Evolutionary conservation across 2,797 vertebrate species (phyloP).

Genomic region (Botia kubotai): DNA sequence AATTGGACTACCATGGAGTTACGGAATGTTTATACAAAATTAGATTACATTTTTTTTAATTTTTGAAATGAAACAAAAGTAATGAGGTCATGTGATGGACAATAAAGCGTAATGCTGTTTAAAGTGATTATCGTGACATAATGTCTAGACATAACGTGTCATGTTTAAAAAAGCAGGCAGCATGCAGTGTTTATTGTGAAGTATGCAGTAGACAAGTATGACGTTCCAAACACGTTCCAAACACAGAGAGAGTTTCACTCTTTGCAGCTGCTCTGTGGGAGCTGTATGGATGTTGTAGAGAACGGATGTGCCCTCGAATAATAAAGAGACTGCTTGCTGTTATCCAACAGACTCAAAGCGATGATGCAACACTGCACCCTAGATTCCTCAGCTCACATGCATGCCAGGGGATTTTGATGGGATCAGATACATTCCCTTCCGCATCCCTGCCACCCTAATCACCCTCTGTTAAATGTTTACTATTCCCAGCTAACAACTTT

Average conservation of each 20-base stretch:
- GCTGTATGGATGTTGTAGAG: slow-evolving; percentile 20
- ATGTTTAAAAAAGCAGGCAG: background rate
- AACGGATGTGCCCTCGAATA: slow-evolving; percentile 21
- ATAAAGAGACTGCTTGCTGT: slow-evolving; percentile 34
- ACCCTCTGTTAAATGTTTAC: background rate
- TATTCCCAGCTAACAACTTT: background rate
- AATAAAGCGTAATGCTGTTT: background rate
- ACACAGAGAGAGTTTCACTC: background rate
- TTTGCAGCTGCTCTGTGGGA: slow-evolving; percentile 7
- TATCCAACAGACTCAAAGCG: slow-evolving; percentile 32
- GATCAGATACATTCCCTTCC: slow-evolving; percentile 24
- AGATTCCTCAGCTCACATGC: slow-evolving; percentile 32
- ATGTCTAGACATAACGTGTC: background rate
- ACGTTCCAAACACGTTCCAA: background rate
- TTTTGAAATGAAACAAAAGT: too few species aligned
- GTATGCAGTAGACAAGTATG: background rate
- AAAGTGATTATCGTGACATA: background rate
- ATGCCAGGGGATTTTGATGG: slow-evolving; percentile 29
- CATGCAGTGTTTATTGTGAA: background rate
- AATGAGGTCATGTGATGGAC: too few species aligned
- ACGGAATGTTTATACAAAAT: background rate
- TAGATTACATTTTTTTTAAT: background rate
- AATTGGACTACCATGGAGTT: background rate
- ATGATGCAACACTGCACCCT: slow-evolving; percentile 31
- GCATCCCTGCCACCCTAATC: slow-evolving; percentile 10